Base-by-base conservation (phyloP, 92 coral and sea anemone species). In the Palythoa caribaeorum region DNA sequence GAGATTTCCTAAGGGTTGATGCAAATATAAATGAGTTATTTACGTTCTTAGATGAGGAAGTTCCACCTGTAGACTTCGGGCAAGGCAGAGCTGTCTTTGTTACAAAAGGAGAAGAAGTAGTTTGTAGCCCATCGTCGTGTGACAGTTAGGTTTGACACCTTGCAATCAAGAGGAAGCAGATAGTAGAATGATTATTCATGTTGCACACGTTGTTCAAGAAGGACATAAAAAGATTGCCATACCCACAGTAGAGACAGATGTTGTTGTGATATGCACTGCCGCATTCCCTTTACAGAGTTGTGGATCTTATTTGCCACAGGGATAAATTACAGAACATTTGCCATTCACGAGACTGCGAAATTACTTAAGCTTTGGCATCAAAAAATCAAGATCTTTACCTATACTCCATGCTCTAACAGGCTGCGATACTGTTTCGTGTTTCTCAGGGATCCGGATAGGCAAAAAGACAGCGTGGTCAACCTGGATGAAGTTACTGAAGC, bases 21-120 rank as follows among this genome's bases (percentile, higher is more conserved):
- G 71, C 39, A 35, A 86, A 86, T 38, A 86, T 75, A 71, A 57
- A 28, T 59, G 89, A 74, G 66, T 80, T 86, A 12, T 86, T 86
- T 35, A 13, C 37, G 7, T 40, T 86, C 37, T 20, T 86, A 38
- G 89, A 84, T 36, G 38, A 86, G 36, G n/a, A 63, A 63, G 36
- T 57, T 8, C 85, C 6, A 79, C 1, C 20, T 13, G 50, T 55
- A 79, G 72, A 57, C 85, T 79, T 57, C 70, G 1, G 70, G 36
- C 70, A 63, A 17, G 74, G 84, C 62, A 76, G 21, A 47, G 52
- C 39, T 13, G 73, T 53, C 72, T 72, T 74, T 50, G 15, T 38
- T 20, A 86, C 84, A 20, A 63, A 19, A 19, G 89, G 36, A 40
- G 52, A 21, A 36, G 71, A 74, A 74, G 89, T 86, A 28, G 47